Conservation (phyloP, 2,113 vertebrate genomes). For the Pseudopipra pipra region DNA sequence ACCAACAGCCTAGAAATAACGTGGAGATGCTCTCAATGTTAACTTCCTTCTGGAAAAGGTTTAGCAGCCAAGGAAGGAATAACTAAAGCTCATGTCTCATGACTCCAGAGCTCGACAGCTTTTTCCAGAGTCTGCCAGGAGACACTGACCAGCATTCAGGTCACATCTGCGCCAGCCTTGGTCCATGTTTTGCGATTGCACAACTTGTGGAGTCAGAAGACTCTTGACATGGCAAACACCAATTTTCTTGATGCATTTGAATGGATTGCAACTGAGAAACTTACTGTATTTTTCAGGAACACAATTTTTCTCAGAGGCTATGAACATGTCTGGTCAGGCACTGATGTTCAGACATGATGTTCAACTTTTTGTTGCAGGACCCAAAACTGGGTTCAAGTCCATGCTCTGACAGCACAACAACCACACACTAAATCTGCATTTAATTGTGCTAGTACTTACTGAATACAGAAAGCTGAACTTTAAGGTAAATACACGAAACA, state of each 20-base stretch:
- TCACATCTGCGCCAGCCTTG: background rate
- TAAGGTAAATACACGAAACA: background rate
- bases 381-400: background rate
- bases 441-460: background rate
- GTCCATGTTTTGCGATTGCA: background rate
- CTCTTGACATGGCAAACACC: background rate
- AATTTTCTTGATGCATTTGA: background rate
- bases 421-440: background rate
- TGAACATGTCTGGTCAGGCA: accelerated
- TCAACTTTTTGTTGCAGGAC: background rate
- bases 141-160: background rate
- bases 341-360: background rate
- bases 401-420: background rate
- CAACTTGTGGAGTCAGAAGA: background rate
- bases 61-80: background rate
- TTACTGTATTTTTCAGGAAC: background rate
- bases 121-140: background rate
- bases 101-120: background rate
- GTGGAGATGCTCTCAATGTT: background rate
- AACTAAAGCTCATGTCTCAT: background rate
- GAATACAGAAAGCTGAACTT: background rate
- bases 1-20: background rate
- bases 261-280: background rate
- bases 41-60: background rate
- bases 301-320: background rate